Percentiles rank a stretch among this genome's conserved stretches.
phyloP scores from a whole-genome alignment of 2,797 vertebrate species.

The Pangasius djambal region DNA sequence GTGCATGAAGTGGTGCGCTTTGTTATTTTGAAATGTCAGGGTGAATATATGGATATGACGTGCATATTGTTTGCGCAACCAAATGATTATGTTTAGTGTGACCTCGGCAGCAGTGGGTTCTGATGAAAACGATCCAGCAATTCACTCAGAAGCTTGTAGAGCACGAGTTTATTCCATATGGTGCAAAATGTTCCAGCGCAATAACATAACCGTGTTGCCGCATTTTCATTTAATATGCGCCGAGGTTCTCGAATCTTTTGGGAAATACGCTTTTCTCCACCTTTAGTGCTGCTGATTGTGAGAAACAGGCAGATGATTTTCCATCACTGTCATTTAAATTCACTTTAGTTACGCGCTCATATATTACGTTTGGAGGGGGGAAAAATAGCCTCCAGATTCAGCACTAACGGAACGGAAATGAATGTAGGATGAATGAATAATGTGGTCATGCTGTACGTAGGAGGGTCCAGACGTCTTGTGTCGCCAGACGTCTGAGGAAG shows the following conservation, averaged over 20 bases:
- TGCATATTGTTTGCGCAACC: conserved; percentile 21
- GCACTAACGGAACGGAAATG: neutral
- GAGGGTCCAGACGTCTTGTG: neutral
- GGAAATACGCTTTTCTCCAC: conserved; percentile 13
- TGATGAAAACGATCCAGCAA: neutral
- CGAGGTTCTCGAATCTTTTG: neutral
- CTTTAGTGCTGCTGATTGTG: neutral
- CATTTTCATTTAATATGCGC: conserved; percentile 24
- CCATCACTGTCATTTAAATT: conserved; percentile 34
- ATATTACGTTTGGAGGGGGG: neutral
- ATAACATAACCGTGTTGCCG: conserved; percentile 16
- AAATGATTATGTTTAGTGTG: conserved; percentile 27
- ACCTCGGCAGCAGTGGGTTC: conserved; percentile 1
- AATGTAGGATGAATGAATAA: conserved; percentile 14
- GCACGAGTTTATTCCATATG: neutral
- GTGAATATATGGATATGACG: neutral
- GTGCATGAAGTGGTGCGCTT: too few relatives aligned
- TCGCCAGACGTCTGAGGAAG: neutral
- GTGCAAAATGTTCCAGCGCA: conserved; percentile 5
- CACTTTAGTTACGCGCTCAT: conserved; percentile 18
- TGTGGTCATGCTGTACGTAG: neutral
- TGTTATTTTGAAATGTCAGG: neutral
- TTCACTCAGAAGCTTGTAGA: neutral
- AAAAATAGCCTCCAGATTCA: conserved; percentile 17
- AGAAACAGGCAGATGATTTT: conserved; percentile 30